Evolutionary conservation across 2,888 invertebrate species (phyloP), one percentile per base, ranked within the genome.

Genomic region (Caenorhabditis japonica): DNA sequence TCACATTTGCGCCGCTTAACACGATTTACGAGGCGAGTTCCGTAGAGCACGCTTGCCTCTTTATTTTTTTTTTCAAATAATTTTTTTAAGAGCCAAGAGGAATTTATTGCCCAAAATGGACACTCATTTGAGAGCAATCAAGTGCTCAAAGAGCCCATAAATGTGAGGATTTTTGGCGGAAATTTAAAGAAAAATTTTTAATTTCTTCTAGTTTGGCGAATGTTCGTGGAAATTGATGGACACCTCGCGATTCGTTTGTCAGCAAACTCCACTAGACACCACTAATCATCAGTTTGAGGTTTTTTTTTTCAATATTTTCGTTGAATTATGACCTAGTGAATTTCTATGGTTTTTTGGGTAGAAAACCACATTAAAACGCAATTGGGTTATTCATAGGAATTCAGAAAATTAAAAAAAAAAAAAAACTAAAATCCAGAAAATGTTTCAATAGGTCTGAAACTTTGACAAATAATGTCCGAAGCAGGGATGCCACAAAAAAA

Each of bases 141-240:
- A 17, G 17, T n/a, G 1, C 34, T 64, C 12, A 72, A 64, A 46
- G 64, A 72, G 43, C 72, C 72, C 13, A 64, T 72, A 8, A 64
- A 53, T 21, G 72, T 64, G 43, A 49, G 59, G 12, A n/a, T 56
- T 36, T 23, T 12, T n/a, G 27, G n/a, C n/a, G 7, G 19, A 4
- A 38, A 2, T 52, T 25, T 23, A 13, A 4, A 3, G 21, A 8
- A 12, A 30, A 17, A 25, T 38, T n/a, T 39, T 27, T 43, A n/a
- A 39, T 17, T 33, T 33, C 27, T 59, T 62, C 39, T 51, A 72
- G 72, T 56, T 72, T 12, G 53, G 52, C 4, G 38, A 53, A 34
- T 46, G 53, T 2, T 39, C 59, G 4, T 72, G 72, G 72, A 64
- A 46, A 38, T 30, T 56, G n/a, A 72, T 72, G 72, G 72, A 64